Conservation (phyloP, 2,888 invertebrate genomes). For the Theretra japonica region DNA sequence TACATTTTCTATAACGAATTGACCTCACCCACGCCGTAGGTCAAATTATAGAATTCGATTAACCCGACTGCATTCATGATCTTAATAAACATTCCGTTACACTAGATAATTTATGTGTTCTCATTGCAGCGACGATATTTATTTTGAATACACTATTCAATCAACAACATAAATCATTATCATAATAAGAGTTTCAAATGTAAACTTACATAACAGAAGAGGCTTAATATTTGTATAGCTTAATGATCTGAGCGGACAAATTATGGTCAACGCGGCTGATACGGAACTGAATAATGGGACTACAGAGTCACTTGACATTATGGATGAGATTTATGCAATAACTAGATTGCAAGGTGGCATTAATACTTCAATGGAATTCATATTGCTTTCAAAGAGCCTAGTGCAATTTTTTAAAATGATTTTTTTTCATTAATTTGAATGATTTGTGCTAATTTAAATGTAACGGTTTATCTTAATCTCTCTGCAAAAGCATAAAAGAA, state of each 20-base stretch:
- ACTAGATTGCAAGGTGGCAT: background rate
- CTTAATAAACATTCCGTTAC: slow-evolving; percentile 35
- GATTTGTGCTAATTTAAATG: no score
- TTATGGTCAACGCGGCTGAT: background rate
- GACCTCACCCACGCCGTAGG: slow-evolving; percentile 55
- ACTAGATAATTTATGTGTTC: slow-evolving; percentile 43
- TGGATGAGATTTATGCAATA: background rate
- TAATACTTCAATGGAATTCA: no score
- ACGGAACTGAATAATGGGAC: background rate
- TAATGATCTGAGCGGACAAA: slow-evolving; percentile 21
- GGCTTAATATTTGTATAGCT: slow-evolving; percentile 30
- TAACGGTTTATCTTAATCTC: no score
- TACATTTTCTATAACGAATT: slow-evolving; percentile 62
- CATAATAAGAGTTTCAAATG: slow-evolving; percentile 30
- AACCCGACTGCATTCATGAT: slow-evolving; percentile 50
- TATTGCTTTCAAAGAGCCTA: no score
- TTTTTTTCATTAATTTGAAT: no score
- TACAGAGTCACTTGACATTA: background rate
- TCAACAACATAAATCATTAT: slow-evolving; percentile 29
- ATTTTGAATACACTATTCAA: slow-evolving; percentile 23
- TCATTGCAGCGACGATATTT: slow-evolving; percentile 27
- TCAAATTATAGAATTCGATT: slow-evolving; percentile 68
- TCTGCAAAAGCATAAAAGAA: no score
- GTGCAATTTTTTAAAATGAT: no score
- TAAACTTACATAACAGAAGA: slow-evolving; percentile 29